Conservation (phyloP, 2,113 vertebrate genomes). For the human region DNA sequence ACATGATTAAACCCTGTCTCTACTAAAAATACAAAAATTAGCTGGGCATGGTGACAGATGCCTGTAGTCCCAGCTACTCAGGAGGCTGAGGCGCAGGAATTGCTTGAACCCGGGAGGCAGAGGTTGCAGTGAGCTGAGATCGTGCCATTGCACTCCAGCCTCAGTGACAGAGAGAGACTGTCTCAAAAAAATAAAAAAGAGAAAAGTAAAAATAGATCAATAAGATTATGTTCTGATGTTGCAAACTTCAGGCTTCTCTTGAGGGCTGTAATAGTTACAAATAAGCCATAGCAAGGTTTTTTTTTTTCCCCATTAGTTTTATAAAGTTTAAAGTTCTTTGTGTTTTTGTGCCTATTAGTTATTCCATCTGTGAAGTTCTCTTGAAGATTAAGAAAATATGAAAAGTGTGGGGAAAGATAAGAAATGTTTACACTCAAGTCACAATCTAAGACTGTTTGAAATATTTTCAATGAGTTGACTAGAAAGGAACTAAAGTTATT, state of each 20-base stretch:
- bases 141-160: too few species aligned
- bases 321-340: background rate
- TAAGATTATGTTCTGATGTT: background rate
- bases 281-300: background rate
- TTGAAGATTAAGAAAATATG: slow-evolving; percentile 43
- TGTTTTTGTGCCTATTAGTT: slow-evolving; percentile 3
- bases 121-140: too few species aligned
- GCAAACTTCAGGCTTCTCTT: background rate
- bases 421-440: background rate
- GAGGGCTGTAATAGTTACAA: background rate
- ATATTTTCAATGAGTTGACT: slow-evolving; percentile 3
- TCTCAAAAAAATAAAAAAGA: too few species aligned
- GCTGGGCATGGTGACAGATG: too few species aligned
- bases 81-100: too few species aligned
- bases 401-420: background rate
- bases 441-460: background rate
- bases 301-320: background rate
- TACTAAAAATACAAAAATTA: too few species aligned
- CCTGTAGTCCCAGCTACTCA: too few species aligned
- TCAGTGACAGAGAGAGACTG: too few species aligned
- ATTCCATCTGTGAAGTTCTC: background rate
- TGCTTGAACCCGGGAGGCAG: too few species aligned
- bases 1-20: too few species aligned
- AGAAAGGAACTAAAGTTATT: background rate
- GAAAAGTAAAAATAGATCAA: background rate